Conservation (phyloP, 2,113 vertebrate species). For the Aleadryas rufinucha region DNA sequence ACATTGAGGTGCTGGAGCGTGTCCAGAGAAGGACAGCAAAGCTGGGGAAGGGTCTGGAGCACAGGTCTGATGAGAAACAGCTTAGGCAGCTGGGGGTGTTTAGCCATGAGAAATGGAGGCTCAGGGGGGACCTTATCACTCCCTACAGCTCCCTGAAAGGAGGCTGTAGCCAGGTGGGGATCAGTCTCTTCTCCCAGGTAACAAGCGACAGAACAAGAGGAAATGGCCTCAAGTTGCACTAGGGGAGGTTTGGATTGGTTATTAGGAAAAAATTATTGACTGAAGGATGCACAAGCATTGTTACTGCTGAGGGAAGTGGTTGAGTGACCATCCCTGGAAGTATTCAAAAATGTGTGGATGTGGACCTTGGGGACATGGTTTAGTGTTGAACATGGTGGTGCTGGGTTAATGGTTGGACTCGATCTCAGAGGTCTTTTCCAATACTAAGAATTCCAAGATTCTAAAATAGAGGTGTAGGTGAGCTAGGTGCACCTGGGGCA, state of each 20-base stretch:
- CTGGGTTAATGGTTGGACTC: not conserved
- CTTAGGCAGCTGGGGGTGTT: not conserved
- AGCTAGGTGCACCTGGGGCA: no score
- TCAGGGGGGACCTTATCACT: fast-evolving
- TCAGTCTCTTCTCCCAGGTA: not conserved
- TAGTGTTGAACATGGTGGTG: not conserved
- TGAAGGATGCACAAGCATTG: not conserved
- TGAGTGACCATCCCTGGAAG: not conserved
- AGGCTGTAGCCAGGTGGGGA: no score
- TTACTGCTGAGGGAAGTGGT: not conserved
- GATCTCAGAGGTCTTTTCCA: not conserved
- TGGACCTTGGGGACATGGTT: not conserved
- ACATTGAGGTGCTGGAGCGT: not conserved
- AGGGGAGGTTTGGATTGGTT: not conserved
- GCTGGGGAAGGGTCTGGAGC: not conserved
- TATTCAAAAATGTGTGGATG: not conserved
- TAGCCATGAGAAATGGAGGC: not conserved
- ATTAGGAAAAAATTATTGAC: not conserved
- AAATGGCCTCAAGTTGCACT: not conserved
- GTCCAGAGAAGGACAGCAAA: not conserved
- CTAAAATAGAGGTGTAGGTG: not conserved
- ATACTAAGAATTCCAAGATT: not conserved
- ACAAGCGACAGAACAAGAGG: not conserved
- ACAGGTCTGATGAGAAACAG: fast-evolving
- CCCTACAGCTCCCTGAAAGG: not conserved